phyloP scores from a whole-genome alignment of 1,140 invertebrate species.

The Trichoplusia ni region DNA sequence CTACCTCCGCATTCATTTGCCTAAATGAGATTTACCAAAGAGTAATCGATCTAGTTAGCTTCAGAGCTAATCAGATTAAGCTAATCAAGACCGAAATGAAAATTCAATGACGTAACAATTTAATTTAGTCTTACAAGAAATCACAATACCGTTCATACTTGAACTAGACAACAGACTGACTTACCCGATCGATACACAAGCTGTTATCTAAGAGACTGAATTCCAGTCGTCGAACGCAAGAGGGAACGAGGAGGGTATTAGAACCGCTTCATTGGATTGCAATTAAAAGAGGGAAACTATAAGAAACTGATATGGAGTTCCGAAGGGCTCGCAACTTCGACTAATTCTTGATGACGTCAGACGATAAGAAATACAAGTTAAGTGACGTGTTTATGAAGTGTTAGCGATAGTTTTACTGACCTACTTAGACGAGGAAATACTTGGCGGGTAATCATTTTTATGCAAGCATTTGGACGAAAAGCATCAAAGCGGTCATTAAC shows the following conservation, averaged over 20 bases:
- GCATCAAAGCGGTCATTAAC: too few relatives aligned
- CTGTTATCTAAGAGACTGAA: conserved; percentile 48
- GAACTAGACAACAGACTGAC: neutral
- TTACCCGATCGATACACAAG: conserved; percentile 3
- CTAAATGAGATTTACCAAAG: too few relatives aligned
- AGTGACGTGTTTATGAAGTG: neutral
- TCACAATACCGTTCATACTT: neutral
- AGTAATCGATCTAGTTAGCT: too few relatives aligned
- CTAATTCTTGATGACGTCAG: conserved; percentile 42
- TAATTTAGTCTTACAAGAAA: too few relatives aligned
- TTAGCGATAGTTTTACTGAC: too few relatives aligned
- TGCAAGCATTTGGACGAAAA: too few relatives aligned
- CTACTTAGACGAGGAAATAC: too few relatives aligned
- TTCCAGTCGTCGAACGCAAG: conserved; percentile 50
- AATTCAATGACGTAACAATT: too few relatives aligned
- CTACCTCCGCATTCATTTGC: too few relatives aligned
- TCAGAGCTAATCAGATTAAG: too few relatives aligned
- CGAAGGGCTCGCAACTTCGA: conserved; percentile 27
- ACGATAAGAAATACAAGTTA: neutral
- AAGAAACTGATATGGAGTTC: conserved; percentile 46
- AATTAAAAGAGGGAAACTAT: conserved; percentile 62
- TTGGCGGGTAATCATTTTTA: too few relatives aligned
- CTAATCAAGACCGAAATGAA: too few relatives aligned
- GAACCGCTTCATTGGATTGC: conserved; percentile 65
- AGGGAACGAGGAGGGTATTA: conserved; percentile 51